Conservation (phyloP, 2,113 vertebrate species). For the Pelusios castaneus region DNA sequence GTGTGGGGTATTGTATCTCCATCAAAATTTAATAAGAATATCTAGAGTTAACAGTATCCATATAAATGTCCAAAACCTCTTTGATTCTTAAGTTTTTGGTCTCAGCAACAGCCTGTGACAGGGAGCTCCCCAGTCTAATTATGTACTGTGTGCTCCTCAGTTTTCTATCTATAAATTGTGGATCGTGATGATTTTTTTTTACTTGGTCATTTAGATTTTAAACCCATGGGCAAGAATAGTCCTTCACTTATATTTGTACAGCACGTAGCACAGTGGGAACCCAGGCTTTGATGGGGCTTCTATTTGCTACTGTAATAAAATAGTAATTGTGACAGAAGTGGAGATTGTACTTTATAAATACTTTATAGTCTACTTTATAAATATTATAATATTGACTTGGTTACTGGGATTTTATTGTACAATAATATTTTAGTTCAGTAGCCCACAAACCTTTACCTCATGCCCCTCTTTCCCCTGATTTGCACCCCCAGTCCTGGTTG, state of each 20-base stretch:
- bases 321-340: background rate
- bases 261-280: background rate
- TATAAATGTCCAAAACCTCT: background rate
- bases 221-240: background rate
- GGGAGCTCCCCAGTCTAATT: background rate
- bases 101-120: background rate
- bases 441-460: no score
- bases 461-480: no score
- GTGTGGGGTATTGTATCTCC: background rate
- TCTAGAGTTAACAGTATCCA: background rate
- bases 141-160: background rate
- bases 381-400: background rate
- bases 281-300: background rate
- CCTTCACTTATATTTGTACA: background rate
- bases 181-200: background rate
- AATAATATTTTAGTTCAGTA: background rate
- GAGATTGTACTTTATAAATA: background rate
- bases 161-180: background rate
- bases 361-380: background rate
- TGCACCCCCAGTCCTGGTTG: no score
- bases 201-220: background rate
- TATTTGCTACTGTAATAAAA: background rate
- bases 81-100: background rate
- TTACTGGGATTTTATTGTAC: background rate
- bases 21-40: background rate